Base-by-base conservation (phyloP, 2,113 vertebrate species). In the Leucosticte australis region DNA sequence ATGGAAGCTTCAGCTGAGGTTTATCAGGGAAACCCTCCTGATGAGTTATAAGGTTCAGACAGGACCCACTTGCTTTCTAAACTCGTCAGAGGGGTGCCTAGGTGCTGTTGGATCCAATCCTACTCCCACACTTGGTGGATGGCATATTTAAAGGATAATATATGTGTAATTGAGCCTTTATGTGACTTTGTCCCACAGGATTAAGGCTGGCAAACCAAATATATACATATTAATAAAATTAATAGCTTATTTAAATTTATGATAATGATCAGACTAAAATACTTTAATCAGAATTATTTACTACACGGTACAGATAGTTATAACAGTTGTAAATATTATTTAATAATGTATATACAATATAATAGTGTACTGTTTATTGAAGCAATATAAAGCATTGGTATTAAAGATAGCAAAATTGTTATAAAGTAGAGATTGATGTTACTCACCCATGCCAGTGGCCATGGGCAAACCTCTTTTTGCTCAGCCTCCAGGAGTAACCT, bases 241-340 rank as follows among this genome's bases (percentile, higher is more conserved):
- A 69, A 33, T 33, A 10, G 31, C 9, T 22, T 79, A 49, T 5
- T 56, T 62, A 78, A 70, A 70, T 41, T 46, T 26, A 18, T 68
- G 18, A 28, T 62, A 53, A 53, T 62, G 39, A 62, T 70, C 23
- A 39, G 47, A 70, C 28, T 46, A 39, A 53, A 87, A 53, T 46
- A 24, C 33, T 53, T 71, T 17, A 44, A 27, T 64, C 21, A 56
- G 35, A 71, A 35, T 49, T 71, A 49, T 64, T 71, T 71, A 31
- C 21, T 41, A 18, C 21, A 22, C 0, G 0, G 42, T 35, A 15
- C 27, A 47, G 24, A 55, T 46, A 47, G n/a, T 24, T 47, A 17
- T 28, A 53, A 30, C 19, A 87, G 17, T 47, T 56, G 15, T n/a
- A 55, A 63, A 28, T 52, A 52, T 11, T 52, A 13, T n/a, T n/a